Percentiles rank a stretch among this genome's conserved stretches.
phyloP scores from a whole-genome alignment of 1,140 invertebrate genomes.

The Conopomorpha cramerella region DNA sequence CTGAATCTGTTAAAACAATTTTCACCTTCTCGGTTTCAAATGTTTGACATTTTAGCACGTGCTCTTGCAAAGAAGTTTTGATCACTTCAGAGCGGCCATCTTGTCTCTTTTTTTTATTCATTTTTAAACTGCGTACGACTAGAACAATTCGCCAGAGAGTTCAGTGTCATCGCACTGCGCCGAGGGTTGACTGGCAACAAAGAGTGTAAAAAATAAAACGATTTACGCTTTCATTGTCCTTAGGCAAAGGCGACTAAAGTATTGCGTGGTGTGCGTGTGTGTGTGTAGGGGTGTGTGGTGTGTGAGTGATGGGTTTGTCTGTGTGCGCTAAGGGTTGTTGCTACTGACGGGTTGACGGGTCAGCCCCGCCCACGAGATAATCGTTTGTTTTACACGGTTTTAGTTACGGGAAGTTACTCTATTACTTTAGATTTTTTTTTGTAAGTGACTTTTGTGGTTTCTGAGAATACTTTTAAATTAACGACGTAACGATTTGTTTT shows the following conservation, averaged over 20 bases:
- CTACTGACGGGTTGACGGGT: constrained; percentile 22
- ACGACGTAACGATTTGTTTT: no score
- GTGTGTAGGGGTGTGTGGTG: constrained; percentile 9
- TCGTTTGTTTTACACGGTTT: constrained; percentile 17
- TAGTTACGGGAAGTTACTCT: no score
- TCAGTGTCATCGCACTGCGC: no score
- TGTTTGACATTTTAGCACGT: constrained; percentile 10
- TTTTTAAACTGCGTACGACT: neutral
- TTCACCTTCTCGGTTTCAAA: constrained; percentile 13
- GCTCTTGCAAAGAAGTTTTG: constrained; percentile 9
- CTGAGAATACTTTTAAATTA: no score
- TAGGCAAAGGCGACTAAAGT: constrained; percentile 27
- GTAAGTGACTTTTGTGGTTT: neutral
- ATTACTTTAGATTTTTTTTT: constrained; percentile 1
- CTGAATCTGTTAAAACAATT: constrained; percentile 18
- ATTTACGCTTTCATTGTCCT: constrained; percentile 39
- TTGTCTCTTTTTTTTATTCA: constrained; percentile 4
- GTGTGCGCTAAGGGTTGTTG: constrained; percentile 21
- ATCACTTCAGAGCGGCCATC: constrained; percentile 5
- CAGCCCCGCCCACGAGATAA: constrained; percentile 34
- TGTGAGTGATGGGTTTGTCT: constrained; percentile 7
- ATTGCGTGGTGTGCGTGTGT: constrained; percentile 7
- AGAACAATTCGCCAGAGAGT: constrained; percentile 15
- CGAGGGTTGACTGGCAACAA: constrained; percentile 20
- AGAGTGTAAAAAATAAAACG: constrained; percentile 50